These are phyloP conservation scores for Dione vanillae DNA, from an alignment of 2,888 invertebrate genomes.

Conservation along the genomic window DNA sequence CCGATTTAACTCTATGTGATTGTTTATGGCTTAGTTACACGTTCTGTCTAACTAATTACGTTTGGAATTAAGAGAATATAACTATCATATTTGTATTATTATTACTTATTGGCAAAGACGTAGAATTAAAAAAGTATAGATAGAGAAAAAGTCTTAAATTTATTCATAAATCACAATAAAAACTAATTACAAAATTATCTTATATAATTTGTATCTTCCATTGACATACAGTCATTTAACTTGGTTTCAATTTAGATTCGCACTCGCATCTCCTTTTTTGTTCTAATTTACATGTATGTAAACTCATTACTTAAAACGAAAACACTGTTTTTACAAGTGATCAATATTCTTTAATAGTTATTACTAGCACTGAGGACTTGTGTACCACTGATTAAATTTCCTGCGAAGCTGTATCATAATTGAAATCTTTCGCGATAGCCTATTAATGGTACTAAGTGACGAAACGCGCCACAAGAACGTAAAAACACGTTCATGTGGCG, in stretches of 20 bases:
- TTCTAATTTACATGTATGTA: too few species aligned
- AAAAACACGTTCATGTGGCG: too few species aligned
- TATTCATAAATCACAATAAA: too few species aligned
- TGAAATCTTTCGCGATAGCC: slow-evolving; percentile 40
- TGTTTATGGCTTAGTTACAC: slow-evolving; percentile 47
- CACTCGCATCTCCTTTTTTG: too few species aligned
- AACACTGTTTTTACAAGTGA: slow-evolving; percentile 33
- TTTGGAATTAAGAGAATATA: neutral
- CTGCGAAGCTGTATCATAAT: slow-evolving; percentile 40
- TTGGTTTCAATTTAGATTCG: too few species aligned
- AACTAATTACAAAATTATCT: too few species aligned
- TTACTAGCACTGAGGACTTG: slow-evolving; percentile 21
- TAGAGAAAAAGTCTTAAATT: too few species aligned
- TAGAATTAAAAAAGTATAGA: too few species aligned
- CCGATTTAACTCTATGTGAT: slow-evolving; percentile 66
- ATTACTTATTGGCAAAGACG: too few species aligned
- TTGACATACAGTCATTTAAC: too few species aligned
- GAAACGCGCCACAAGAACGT: slow-evolving; percentile 17
- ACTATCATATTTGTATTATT: neutral
- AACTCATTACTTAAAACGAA: neutral
- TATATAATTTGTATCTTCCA: too few species aligned
- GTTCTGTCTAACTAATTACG: slow-evolving; percentile 19
- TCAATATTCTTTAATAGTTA: slow-evolving; percentile 31
- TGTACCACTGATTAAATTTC: slow-evolving; percentile 38
- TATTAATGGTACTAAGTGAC: slow-evolving; percentile 29